phyloP scores from a whole-genome alignment of 92 coral and sea anemone species.

The Parazoanthus darwini region DNA sequence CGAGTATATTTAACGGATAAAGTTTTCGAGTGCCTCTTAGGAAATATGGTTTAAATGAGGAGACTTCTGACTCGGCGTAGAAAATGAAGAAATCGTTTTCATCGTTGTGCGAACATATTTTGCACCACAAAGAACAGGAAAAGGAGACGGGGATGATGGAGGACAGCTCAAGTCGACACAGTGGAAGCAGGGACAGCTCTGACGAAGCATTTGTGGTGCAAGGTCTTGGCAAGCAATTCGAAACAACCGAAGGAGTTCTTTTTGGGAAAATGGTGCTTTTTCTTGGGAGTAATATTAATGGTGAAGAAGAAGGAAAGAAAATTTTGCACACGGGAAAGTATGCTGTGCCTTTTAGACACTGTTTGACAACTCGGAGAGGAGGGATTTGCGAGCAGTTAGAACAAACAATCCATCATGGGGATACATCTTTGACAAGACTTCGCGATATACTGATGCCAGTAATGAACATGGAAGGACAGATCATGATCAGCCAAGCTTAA shows the following conservation, averaged over 20 bases:
- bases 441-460: slow-evolving; percentile 47
- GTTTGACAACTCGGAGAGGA: slow-evolving; percentile 36
- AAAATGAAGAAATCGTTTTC: slow-evolving; percentile 33
- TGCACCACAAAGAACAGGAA: slow-evolving; percentile 15
- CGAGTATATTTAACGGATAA: background rate
- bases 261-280: slow-evolving; percentile 46
- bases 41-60: background rate
- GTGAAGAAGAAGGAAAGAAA: slow-evolving; percentile 17
- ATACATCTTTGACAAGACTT: slow-evolving; percentile 37
- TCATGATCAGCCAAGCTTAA: slow-evolving; percentile 13
- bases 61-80: background rate
- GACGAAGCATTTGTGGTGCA: slow-evolving; percentile 37
- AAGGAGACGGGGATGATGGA: background rate
- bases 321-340: slow-evolving; percentile 27
- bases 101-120: slow-evolving; percentile 28
- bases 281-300: slow-evolving; percentile 30
- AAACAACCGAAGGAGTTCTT: slow-evolving; percentile 32
- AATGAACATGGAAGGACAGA: slow-evolving; percentile 35
- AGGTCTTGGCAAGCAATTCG: slow-evolving; percentile 36
- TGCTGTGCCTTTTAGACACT: slow-evolving; percentile 36
- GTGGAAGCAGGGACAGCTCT: background rate
- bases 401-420: slow-evolving; percentile 34
- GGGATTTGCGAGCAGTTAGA: slow-evolving; percentile 40
- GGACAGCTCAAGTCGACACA: background rate
- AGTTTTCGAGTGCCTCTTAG: background rate